Conservation (phyloP, 2,797 vertebrate species). For the Lindbergichthys nudifrons region DNA sequence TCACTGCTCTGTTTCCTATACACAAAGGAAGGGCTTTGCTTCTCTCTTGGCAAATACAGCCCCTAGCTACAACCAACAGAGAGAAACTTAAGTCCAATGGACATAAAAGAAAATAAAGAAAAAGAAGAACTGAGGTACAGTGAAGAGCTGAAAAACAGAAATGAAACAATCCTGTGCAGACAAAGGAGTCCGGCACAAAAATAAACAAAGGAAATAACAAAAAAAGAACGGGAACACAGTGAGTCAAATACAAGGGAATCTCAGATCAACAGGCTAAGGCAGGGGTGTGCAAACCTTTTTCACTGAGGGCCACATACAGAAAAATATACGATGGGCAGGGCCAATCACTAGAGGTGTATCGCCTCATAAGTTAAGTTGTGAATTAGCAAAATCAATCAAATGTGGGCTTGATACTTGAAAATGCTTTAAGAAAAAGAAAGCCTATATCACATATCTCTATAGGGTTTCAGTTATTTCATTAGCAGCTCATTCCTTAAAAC, state of each 20-base stretch:
- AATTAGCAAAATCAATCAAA: too few species aligned
- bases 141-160: conserved; percentile 27
- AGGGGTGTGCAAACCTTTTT: too few species aligned
- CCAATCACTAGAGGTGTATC: too few species aligned
- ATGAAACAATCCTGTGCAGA: conserved; percentile 24
- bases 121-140: conserved; percentile 36
- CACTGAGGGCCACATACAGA: too few species aligned
- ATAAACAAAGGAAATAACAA: conserved; percentile 31
- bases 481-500: too few species aligned
- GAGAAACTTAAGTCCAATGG: conserved; percentile 46
- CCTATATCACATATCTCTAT: too few species aligned
- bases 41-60: conserved; percentile 68
- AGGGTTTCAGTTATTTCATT: too few species aligned
- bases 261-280: conserved; percentile 18
- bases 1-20: conserved; percentile 76
- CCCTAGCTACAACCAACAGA: conserved; percentile 73
- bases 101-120: conserved; percentile 29
- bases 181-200: conserved; percentile 23
- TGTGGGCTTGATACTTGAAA: too few species aligned
- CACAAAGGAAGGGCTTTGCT: conserved; percentile 68
- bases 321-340: too few species aligned
- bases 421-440: too few species aligned
- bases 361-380: too few species aligned
- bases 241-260: background rate
- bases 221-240: conserved; percentile 25